Conservation (phyloP, 2,797 vertebrate species). For the Pseudomugil gertrudae region DNA sequence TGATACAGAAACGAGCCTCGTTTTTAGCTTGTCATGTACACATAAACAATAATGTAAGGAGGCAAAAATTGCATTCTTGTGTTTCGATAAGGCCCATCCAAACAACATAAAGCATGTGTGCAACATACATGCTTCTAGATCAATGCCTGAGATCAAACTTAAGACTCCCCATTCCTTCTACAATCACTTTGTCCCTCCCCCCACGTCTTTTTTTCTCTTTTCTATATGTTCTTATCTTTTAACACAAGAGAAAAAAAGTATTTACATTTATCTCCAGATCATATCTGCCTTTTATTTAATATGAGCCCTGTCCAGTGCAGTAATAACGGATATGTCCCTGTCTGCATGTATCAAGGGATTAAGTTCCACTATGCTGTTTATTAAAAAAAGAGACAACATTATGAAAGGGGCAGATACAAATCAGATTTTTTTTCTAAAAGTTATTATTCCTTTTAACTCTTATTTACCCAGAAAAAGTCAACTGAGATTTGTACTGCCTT, state of each 20-base stretch:
- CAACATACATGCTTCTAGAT: slow-evolving; percentile 17
- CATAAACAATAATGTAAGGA: slow-evolving; percentile 5
- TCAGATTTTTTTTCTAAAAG: slow-evolving; percentile 23
- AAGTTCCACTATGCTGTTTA: slow-evolving; percentile 51
- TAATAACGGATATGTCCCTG: slow-evolving; percentile 18
- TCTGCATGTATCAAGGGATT: slow-evolving; percentile 47
- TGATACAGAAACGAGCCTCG: neutral
- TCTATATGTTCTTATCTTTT: slow-evolving; percentile 10
- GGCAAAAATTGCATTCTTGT: slow-evolving; percentile 21
- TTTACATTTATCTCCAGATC: slow-evolving; percentile 46
- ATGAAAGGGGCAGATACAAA: slow-evolving; percentile 40
- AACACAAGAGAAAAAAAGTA: slow-evolving; percentile 17
- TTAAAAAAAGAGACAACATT: slow-evolving; percentile 46
- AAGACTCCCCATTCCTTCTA: slow-evolving; percentile 22
- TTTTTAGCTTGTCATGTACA: slow-evolving; percentile 5
- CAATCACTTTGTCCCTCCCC: slow-evolving; percentile 3
- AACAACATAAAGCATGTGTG: slow-evolving; percentile 32
- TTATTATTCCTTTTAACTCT: slow-evolving; percentile 45
- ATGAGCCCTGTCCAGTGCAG: slow-evolving; percentile 6
- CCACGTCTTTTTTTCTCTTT: neutral
- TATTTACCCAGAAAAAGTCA: slow-evolving; percentile 32
- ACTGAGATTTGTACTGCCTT: slow-evolving; percentile 23
- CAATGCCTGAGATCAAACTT: slow-evolving; percentile 37
- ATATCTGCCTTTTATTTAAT: slow-evolving; percentile 38
- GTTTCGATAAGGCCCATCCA: slow-evolving; percentile 42